Evolutionary conservation across 1,140 invertebrate genomes (phyloP).

Genomic region (Macrobrachium rosenbergii): DNA sequence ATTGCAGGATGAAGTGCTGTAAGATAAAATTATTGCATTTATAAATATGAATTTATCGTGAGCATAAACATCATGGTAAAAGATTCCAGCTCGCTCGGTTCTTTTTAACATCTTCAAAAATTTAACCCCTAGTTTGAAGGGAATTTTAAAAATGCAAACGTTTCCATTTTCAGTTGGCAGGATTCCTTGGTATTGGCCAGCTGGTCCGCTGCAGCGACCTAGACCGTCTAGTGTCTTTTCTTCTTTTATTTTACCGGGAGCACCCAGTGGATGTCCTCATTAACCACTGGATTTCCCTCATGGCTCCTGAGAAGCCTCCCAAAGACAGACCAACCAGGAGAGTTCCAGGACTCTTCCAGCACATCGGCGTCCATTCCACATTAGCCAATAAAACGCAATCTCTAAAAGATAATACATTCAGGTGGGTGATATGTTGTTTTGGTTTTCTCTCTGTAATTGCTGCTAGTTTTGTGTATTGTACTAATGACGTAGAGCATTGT

Average conservation of each 20-base stretch:
- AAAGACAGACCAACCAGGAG: slow-evolving; percentile 63
- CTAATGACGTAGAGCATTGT: too few relatives aligned
- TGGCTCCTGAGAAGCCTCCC: slow-evolving; percentile 64
- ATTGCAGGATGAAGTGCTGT: too few relatives aligned
- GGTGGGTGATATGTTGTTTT: slow-evolving; percentile 5
- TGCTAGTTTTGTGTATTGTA: too few relatives aligned
- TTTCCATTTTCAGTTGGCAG: slow-evolving; percentile 55
- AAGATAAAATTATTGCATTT: too few relatives aligned
- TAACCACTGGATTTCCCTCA: slow-evolving; percentile 66
- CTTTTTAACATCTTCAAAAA: too few relatives aligned
- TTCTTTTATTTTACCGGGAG: slow-evolving; percentile 69
- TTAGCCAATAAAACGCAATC: slow-evolving; percentile 65
- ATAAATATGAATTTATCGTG: neutral
- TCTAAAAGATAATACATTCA: slow-evolving; percentile 65
- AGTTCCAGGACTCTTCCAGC: slow-evolving; percentile 69
- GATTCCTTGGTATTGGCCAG: slow-evolving; percentile 70
- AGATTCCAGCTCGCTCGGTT: too few relatives aligned
- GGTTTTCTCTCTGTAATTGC: too few relatives aligned
- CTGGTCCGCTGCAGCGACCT: slow-evolving; percentile 68
- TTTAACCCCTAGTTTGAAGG: too few relatives aligned
- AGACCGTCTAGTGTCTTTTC: slow-evolving; percentile 66
- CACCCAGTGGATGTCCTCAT: slow-evolving; percentile 70
- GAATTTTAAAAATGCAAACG: neutral
- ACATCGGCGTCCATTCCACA: slow-evolving; percentile 69
- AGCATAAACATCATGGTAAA: neutral